A percentile compares a stretch with the other conserved stretches of the same genome.
These are phyloP conservation scores for Muscicapa comitata DNA, from an alignment of 2,797 vertebrate genomes.

Conservation along the genomic window DNA sequence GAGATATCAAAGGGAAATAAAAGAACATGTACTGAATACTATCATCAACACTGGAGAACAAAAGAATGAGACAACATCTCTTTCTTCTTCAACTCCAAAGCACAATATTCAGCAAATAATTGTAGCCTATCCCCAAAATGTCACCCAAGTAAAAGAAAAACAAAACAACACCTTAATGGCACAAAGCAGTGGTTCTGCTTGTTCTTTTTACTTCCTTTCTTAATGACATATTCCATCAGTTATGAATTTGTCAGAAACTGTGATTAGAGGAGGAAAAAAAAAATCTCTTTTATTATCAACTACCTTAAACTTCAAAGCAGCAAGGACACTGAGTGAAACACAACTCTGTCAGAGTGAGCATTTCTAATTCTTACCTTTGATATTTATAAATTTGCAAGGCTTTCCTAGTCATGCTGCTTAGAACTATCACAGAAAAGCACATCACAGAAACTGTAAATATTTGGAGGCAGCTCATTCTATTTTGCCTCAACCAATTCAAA, in stretches of 20 bases:
- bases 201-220: background rate
- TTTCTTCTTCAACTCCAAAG: background rate
- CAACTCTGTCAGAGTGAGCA: background rate
- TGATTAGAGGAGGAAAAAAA: background rate
- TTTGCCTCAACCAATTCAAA: background rate
- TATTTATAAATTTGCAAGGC: background rate
- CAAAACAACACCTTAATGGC: background rate
- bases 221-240: background rate
- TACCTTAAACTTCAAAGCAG: background rate
- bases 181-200: background rate
- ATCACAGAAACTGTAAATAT: background rate
- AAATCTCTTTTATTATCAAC: background rate
- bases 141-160: background rate
- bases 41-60: background rate
- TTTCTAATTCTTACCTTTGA: background rate
- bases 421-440: background rate
- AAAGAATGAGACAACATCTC: background rate
- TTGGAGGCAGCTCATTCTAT: background rate
- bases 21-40: background rate
- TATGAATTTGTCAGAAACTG: background rate
- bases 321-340: background rate
- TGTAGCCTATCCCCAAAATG: background rate
- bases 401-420: background rate
- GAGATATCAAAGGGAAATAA: background rate
- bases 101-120: background rate